Conservation (phyloP, 2,888 invertebrate species). For the Cheilosia vernalis region DNA sequence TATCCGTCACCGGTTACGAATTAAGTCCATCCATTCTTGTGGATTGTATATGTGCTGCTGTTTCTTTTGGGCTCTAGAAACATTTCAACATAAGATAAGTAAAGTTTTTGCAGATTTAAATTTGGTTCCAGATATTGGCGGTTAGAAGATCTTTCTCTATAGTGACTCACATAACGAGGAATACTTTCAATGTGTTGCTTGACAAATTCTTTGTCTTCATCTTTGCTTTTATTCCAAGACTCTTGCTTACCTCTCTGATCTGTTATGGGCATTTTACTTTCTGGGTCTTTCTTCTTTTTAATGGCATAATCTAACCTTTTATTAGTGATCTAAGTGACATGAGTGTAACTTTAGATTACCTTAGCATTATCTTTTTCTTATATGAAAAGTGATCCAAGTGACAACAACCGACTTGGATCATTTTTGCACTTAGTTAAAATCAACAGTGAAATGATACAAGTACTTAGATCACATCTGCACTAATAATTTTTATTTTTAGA, state of each 20-base stretch:
- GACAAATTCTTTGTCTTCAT: constrained; percentile 24
- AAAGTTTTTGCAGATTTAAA: constrained; percentile 20
- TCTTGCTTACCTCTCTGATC: constrained; percentile 3
- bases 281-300: constrained; percentile 16
- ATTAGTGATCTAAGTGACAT: constrained; percentile 3
- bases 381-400: not conserved
- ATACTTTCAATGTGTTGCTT: constrained; percentile 23
- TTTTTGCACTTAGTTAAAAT: constrained; percentile 10
- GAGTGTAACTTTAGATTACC: constrained; percentile 5
- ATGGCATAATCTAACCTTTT: constrained; percentile 10
- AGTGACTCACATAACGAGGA: constrained; percentile 18
- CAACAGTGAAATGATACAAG: constrained; percentile 9
- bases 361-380: constrained; percentile 4
- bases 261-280: constrained; percentile 7
- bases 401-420: constrained; percentile 17
- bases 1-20: constrained; percentile 16
- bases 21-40: constrained; percentile 19
- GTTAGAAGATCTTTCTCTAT: not conserved
- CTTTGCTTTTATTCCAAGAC: constrained; percentile 16
- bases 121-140: constrained; percentile 16
- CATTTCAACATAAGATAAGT: constrained; percentile 15
- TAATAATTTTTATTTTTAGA: constrained; percentile 7
- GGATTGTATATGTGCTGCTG: constrained; percentile 22
- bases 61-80: constrained; percentile 14
- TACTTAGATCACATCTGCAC: constrained; percentile 16